A percentile compares a stretch with the other conserved stretches of the same genome.
Conservation (phyloP, 2,797 vertebrate genomes). For the Platalea minor region DNA sequence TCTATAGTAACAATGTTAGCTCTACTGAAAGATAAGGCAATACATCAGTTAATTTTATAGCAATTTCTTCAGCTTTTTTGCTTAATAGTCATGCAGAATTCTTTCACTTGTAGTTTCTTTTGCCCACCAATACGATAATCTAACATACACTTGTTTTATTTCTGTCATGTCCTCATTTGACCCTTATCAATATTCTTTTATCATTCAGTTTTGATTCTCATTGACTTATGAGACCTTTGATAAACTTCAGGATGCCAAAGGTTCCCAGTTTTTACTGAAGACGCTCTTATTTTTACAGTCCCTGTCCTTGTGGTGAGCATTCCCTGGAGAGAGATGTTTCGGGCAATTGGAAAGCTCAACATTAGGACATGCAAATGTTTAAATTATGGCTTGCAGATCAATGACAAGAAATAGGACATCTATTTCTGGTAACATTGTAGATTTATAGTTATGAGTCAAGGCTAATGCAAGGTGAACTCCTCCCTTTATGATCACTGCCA, state of each 20-base stretch:
- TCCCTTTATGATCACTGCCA: conserved; percentile 60
- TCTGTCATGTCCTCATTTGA: background rate
- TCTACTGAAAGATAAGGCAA: background rate
- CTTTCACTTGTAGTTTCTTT: background rate
- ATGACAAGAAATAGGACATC: conserved; percentile 74
- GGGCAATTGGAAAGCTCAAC: conserved; percentile 35
- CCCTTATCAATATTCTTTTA: background rate
- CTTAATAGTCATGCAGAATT: background rate
- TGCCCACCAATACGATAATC: background rate
- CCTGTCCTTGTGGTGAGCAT: background rate
- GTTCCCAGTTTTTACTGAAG: background rate
- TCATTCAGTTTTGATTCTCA: background rate
- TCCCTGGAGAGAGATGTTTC: conserved; percentile 42
- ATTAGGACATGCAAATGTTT: conserved; percentile 65
- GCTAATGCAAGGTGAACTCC: conserved; percentile 70
- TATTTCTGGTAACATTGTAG: conserved; percentile 75
- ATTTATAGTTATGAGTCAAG: conserved; percentile 73
- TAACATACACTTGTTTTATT: background rate
- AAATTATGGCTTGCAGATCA: conserved; percentile 70
- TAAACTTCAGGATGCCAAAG: background rate
- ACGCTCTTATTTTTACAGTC: conserved; percentile 12
- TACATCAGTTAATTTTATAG: background rate
- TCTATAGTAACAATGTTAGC: background rate
- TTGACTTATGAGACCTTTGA: background rate
- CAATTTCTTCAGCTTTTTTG: background rate